These are phyloP conservation scores for Ischnus inquisitorius DNA, from an alignment of 2,888 invertebrate species.

Conservation along the genomic window DNA sequence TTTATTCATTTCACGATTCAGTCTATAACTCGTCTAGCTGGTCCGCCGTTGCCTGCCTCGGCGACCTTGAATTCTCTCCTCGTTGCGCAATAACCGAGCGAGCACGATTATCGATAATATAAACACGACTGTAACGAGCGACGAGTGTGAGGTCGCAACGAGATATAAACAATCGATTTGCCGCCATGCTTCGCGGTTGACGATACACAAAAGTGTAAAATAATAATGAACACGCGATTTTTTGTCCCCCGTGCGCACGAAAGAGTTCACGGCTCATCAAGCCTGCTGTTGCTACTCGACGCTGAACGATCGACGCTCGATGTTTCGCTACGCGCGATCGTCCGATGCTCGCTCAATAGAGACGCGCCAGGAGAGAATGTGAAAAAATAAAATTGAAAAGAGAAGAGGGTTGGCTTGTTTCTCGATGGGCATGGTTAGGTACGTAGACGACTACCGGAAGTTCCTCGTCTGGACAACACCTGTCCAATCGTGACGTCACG, in stretches of 20 bases:
- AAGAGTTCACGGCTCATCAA: slow-evolving; percentile 32
- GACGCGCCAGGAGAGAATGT: slow-evolving; percentile 24
- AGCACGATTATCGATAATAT: neutral
- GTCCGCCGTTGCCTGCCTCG: slow-evolving; percentile 4
- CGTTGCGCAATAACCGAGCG: slow-evolving; percentile 30
- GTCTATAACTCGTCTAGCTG: slow-evolving; percentile 51
- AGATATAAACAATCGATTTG: neutral
- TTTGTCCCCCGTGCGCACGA: neutral
- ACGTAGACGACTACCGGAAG: slow-evolving; percentile 67
- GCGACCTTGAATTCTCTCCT: slow-evolving; percentile 29
- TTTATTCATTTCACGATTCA: slow-evolving; percentile 50
- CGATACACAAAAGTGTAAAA: neutral
- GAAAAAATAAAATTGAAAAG: slow-evolving; percentile 11
- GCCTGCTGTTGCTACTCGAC: neutral
- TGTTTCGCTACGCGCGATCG: slow-evolving; percentile 14
- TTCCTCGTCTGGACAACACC: slow-evolving; percentile 75
- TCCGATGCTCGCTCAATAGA: slow-evolving; percentile 27
- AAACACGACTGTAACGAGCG: neutral
- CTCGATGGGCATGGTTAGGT: slow-evolving; percentile 21
- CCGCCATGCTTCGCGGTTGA: neutral
- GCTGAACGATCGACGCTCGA: neutral
- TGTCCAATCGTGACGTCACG: slow-evolving; percentile 75
- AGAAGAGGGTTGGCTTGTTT: neutral
- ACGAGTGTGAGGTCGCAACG: neutral
- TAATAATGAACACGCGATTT: neutral